These are phyloP conservation scores for Rhizoglyphus robini DNA, from an alignment of 1,140 invertebrate species.

Conservation along the genomic window DNA sequence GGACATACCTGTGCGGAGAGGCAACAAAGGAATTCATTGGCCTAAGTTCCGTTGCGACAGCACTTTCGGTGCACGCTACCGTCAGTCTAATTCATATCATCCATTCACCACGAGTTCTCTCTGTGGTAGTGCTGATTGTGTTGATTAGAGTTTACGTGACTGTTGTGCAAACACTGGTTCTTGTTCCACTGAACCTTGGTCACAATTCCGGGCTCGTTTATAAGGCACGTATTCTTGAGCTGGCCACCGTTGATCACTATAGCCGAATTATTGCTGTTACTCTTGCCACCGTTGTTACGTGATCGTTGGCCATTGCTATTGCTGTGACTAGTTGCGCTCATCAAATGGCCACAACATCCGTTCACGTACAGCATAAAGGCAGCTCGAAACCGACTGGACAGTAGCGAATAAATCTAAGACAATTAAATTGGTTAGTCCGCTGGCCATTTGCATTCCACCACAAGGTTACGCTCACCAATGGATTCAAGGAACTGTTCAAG, in stretches of 20 bases:
- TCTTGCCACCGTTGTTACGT: neutral
- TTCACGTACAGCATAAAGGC: constrained; percentile 26
- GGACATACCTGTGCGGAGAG: neutral
- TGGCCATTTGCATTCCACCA: neutral
- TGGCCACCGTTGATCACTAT: neutral
- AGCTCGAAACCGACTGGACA: constrained; percentile 29
- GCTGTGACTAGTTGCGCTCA: neutral
- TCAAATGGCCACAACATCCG: constrained; percentile 7
- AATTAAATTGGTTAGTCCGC: neutral
- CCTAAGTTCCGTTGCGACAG: neutral
- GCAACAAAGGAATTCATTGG: neutral
- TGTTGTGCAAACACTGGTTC: constrained; percentile 6
- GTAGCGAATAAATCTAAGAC: constrained; percentile 27
- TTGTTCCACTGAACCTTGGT: constrained; percentile 4
- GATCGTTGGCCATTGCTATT: neutral
- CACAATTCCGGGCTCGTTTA: neutral
- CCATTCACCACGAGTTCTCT: too few relatives aligned
- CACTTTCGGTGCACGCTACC: too few relatives aligned
- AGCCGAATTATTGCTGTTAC: neutral
- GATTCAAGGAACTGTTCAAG: constrained; percentile 30
- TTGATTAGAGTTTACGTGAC: constrained; percentile 8
- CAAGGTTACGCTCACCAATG: constrained; percentile 20
- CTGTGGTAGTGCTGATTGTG: neutral
- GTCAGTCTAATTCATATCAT: too few relatives aligned
- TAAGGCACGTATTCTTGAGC: neutral